Percentiles rank a stretch among this genome's conserved stretches.
phyloP scores from a whole-genome alignment of 2,113 vertebrate genomes.

The Bubo bubo region DNA sequence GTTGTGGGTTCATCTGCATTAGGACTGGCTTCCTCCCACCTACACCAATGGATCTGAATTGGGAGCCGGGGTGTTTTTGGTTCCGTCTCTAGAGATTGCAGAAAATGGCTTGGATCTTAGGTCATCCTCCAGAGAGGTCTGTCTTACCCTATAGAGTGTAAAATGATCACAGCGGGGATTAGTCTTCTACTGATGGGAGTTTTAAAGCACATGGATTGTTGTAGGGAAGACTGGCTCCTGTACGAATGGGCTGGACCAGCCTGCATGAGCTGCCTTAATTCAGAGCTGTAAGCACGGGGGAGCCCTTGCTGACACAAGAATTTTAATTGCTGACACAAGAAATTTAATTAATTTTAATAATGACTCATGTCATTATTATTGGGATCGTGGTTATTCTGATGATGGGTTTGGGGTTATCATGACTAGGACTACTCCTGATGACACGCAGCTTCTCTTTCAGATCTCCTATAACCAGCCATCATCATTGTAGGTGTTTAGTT shows the following conservation, averaged over 20 bases:
- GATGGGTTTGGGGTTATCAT: not conserved
- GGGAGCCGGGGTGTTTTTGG: not conserved
- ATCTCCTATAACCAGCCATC: not conserved
- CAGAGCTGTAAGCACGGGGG: not conserved
- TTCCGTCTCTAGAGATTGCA: not conserved
- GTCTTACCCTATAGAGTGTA: not conserved
- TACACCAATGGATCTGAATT: accelerated
- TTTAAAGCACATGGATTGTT: not conserved
- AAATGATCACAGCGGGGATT: not conserved
- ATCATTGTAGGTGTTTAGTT: not conserved
- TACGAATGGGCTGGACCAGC: not conserved
- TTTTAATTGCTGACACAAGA: not conserved
- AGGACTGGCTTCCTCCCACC: not conserved
- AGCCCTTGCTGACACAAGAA: not conserved
- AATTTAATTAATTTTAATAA: not conserved
- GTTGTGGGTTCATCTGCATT: not conserved
- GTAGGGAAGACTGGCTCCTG: not conserved
- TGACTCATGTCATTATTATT: not conserved
- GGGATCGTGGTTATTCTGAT: not conserved
- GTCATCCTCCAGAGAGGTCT: not conserved
- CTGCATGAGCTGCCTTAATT: not conserved
- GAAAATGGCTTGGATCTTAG: not conserved
- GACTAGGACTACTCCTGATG: not conserved
- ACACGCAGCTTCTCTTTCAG: not conserved
- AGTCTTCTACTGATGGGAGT: not conserved